Evolutionary conservation across 2,797 vertebrate genomes (phyloP), one percentile per base, ranked within the genome.

Genomic region (Morus bassanus): DNA sequence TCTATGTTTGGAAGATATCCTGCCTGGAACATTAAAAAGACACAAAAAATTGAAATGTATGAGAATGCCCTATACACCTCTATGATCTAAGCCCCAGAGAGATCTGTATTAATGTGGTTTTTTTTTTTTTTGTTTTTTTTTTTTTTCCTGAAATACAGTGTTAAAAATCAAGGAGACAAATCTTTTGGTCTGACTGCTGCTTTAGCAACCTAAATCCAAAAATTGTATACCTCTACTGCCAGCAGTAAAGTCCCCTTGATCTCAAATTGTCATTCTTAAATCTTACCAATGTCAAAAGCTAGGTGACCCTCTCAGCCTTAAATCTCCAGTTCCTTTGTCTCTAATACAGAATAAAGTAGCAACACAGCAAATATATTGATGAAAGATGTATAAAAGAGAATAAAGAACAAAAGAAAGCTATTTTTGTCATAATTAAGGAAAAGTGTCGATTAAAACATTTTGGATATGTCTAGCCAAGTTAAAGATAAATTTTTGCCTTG

Each of bases 201-300:
- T 90, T 88, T 69, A 88, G 70, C 50, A 78, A 6, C 76, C 54
- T 93, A 94, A 96, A 93, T 97, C 92, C 86, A 31, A 68, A 95
- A 95, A 95, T 95, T 95, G 74, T 87, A 65, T 79, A 11, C 33
- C 45, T 75, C n/a, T 19, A 35, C 22, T 93, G 74, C 74, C 63
- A 85, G 65, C 35, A 75, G 69, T 43, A 50, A 93, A 92, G 77
- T 76, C 61, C 21, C 59, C 74, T 95, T 97, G 85, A 94, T 95
- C 88, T 94, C 70, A 89, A 84, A 92, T 88, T 89, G 59, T 63
- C 30, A 2, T 88, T 89, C 80, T 73, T 95, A 93, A 92, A 79
- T 92, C 80, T 68, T 69, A 11, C 41, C 68, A 33, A 3, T 63
- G 63, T 91, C 65, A 91, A 54, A 93, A 72, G 11, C 69, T 75